phyloP scores from a whole-genome alignment of 1,140 invertebrate genomes.

The Drosophila hydei region DNA sequence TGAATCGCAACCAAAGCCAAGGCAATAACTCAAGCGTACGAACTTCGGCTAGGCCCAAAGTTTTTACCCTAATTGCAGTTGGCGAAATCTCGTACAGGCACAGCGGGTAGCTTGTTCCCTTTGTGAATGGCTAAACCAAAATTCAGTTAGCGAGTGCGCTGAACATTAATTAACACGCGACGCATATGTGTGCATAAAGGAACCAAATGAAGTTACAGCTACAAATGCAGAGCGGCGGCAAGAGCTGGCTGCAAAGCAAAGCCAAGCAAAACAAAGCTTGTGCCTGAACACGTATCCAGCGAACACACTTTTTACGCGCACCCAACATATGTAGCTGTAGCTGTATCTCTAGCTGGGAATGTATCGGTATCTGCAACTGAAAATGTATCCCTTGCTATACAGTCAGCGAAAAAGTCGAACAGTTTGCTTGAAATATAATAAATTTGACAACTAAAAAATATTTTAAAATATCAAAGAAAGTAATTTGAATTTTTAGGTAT shows the following conservation, averaged over 20 bases:
- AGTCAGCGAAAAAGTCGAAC: too few relatives aligned
- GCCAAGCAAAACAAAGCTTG: neutral
- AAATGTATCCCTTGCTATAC: constrained; percentile 21
- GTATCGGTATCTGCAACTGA: constrained; percentile 13
- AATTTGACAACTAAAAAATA: too few relatives aligned
- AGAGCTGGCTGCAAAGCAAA: constrained; percentile 16
- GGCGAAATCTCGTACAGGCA: constrained; percentile 49
- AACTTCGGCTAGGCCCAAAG: constrained; percentile 59
- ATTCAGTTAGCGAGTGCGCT: constrained; percentile 61
- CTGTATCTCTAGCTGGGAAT: constrained; percentile 14
- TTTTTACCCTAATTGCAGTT: constrained; percentile 70
- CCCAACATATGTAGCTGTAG: constrained; percentile 18
- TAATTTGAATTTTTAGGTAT: too few relatives aligned
- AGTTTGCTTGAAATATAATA: too few relatives aligned
- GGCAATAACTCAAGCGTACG: constrained; percentile 62
- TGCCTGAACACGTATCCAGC: constrained; percentile 47
- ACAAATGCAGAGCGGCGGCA: constrained; percentile 27
- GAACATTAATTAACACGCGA: constrained; percentile 65
- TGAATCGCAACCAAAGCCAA: constrained; percentile 64
- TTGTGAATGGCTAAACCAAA: constrained; percentile 45
- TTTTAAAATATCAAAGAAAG: too few relatives aligned
- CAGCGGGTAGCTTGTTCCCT: neutral
- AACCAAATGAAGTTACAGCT: constrained; percentile 12
- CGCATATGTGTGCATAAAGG: constrained; percentile 47
- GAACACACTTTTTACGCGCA: constrained; percentile 57